Evolutionary conservation across 2,888 invertebrate genomes (phyloP).

Genomic region (Papilio protenor): DNA sequence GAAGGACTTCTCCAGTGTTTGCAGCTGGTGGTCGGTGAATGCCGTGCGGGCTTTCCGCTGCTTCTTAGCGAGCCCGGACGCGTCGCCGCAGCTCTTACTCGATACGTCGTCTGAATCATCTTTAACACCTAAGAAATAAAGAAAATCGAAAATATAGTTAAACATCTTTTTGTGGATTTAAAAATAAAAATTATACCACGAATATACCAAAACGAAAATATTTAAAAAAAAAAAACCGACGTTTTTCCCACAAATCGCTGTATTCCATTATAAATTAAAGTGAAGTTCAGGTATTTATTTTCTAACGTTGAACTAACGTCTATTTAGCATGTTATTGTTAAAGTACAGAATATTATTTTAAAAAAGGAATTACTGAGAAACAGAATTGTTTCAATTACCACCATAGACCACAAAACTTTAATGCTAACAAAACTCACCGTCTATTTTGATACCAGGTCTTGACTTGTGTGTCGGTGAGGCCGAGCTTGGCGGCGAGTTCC

Average conservation of each 20-base stretch:
- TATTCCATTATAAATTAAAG: conserved; percentile 21
- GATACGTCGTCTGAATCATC: conserved; percentile 91
- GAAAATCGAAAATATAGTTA: too few species aligned
- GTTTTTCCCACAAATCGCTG: conserved; percentile 34
- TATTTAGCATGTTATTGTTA: conserved; percentile 15
- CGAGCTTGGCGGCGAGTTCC: conserved; percentile 98
- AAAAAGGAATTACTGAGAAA: not conserved
- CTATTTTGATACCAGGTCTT: conserved; percentile 99
- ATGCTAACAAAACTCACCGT: conserved; percentile 86
- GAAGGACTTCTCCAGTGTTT: conserved; percentile 98
- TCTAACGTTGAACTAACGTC: conserved; percentile 2
- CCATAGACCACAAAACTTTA: not conserved
- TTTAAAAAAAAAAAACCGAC: not conserved
- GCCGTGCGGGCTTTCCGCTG: conserved; percentile 98
- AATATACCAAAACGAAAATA: too few species aligned
- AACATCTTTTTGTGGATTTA: too few species aligned
- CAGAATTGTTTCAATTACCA: too few species aligned
- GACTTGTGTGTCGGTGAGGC: conserved; percentile 99
- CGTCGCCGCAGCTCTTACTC: conserved; percentile 80
- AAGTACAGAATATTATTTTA: not conserved
- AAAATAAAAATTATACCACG: too few species aligned
- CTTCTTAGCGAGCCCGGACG: conserved; percentile 90
- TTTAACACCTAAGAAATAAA: conserved; percentile 87
- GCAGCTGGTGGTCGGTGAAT: conserved; percentile 99
- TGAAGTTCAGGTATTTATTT: not conserved